Evolutionary conservation across 2,888 invertebrate species (phyloP), one percentile per base, ranked within the genome.

Genomic region (Nemoura dubitans): DNA sequence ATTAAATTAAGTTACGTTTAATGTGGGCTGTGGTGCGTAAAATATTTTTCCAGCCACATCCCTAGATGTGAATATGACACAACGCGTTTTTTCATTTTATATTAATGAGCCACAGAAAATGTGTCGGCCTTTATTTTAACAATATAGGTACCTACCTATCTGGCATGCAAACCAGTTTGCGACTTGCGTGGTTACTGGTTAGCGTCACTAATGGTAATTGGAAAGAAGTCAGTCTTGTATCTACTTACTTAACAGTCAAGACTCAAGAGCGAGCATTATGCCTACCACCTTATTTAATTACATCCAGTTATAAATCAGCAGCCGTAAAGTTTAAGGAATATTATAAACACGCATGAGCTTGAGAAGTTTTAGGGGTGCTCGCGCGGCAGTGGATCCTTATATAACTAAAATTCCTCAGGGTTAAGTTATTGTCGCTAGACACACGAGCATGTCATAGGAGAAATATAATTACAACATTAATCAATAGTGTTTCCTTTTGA

Each of bases 231-330:
- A 59, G 14, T 59, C 59, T 59, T 59, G 59, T 59, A 59, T 59
- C 59, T 59, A 59, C 59, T 59, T 36, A 36, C 5, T 36, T 36
- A 36, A 10, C 36, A 10, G 36, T 36, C 10, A 36, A 6, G 10
- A 10, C 36, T 10, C 10, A 36, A n/a, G n/a, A n/a, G n/a, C n/a
- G n/a, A 36, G 10, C 36, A 36, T 59, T 59, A 59, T 59, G 59
- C 59, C 59, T 59, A 59, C 59, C 59, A 59, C 59, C 59, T 59
- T 59, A 59, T 59, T 59, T 59, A 59, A 59, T 59, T 59, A 59
- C 59, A 21, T 3, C 21, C 59, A 21, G 59, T 59, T 59, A 59
- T 59, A 59, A 59, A 59, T 59, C 59, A 59, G 59, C 14, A 59
- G 59, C 59, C 59, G 2, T 59, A 59, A 59, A 59, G 59, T 59